Base-by-base conservation (phyloP, 1,140 invertebrate genomes). In the Papilio machaon region DNA sequence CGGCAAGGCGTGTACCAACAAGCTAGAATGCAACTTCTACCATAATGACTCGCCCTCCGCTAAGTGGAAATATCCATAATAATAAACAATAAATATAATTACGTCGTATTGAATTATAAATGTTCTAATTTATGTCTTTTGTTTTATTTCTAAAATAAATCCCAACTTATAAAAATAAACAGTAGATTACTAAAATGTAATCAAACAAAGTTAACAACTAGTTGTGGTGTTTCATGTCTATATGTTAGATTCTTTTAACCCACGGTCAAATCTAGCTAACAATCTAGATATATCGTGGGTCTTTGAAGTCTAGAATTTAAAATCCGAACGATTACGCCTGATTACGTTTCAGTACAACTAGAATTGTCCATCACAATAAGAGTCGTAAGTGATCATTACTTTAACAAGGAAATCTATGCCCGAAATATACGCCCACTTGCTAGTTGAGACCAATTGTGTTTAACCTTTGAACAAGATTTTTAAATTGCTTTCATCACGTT, bases 1-100 rank as follows among this genome's bases (percentile, higher is more conserved):
- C 84, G 96, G 96, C 30, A 95, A 95, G 82, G 95, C 94, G 64
- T 96, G 96, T 85, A 90, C 95, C n/a, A 96, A 96, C 87, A 96
- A 96, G 86, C 82, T 94, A 2, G 96, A 96, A 67, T 96, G 96
- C 82, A 95, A 95, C 79, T 96, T 95, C 85, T 96, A 96, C 85
- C 95, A 96, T 82, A 94, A 95, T 79, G 95, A 95, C 80, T 87
- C 94, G 81, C 92, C 95, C 19, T 79, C 88, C 3, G 92, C 87
- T 52, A 95, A 95, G 82, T 95, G 89, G 91, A 89, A 89, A 52
- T 91, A 90, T 80, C 49, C 64, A 13, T 70, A 70, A 30, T 64
- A 86, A 46, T 52, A 86, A 87, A 85, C 9, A 70, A 67, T 38
- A 23, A 70, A 70, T 70, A 82, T 81, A 84, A 80, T 54, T 81